phyloP scores from a whole-genome alignment of 2,797 vertebrate genomes.

The Lepilemur ruficaudatus region DNA sequence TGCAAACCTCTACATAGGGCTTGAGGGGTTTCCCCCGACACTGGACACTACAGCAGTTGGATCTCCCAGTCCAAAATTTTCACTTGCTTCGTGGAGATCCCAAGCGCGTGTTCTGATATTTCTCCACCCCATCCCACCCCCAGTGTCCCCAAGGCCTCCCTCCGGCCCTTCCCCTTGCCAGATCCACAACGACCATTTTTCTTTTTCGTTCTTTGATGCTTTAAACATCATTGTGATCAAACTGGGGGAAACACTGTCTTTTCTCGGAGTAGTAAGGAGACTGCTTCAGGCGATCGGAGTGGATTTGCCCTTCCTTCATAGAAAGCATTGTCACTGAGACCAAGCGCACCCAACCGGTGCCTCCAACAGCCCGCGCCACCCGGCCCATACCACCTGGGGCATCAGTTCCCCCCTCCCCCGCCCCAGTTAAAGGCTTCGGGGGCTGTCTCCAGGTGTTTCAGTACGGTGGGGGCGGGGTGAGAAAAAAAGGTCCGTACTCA shows the following conservation, averaged over 20 bases:
- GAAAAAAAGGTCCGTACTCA: conserved; percentile 20
- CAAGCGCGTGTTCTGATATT: not conserved
- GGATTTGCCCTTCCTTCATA: not conserved
- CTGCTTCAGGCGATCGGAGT: not conserved
- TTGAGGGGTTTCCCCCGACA: not conserved
- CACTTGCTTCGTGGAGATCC: conserved; percentile 10
- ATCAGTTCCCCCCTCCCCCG: not conserved
- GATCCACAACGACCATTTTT: not conserved
- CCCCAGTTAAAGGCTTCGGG: not conserved
- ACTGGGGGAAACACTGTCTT: not conserved
- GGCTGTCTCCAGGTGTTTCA: conserved; percentile 45
- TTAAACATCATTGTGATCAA: not conserved
- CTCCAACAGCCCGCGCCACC: not conserved
- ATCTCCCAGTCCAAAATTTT: not conserved
- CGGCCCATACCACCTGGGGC: conserved; percentile 19
- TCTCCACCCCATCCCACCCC: not conserved
- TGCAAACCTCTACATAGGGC: not conserved
- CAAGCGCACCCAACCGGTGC: not conserved
- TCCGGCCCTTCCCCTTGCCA: not conserved
- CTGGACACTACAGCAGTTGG: not conserved
- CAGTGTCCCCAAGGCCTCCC: conserved; percentile 41
- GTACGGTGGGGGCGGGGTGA: not conserved
- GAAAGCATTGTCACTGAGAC: not conserved
- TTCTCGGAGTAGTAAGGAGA: not conserved
- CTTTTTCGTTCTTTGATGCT: not conserved